Evolutionary conservation across 2,888 invertebrate genomes (phyloP), one percentile per base, ranked within the genome.

Genomic region (Pammene aurita): DNA sequence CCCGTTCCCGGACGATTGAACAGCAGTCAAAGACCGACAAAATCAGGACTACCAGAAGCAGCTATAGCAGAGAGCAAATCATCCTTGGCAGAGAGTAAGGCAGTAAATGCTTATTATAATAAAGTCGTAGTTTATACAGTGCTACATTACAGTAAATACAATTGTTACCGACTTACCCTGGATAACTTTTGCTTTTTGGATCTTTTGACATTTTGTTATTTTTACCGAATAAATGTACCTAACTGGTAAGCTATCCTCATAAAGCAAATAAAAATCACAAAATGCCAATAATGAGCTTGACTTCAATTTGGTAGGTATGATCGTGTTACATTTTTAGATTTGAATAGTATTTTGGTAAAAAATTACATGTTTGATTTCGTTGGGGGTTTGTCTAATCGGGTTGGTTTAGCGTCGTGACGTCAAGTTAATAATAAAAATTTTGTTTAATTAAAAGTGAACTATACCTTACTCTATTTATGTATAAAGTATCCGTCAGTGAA

Each of bases 181-280:
- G 7, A 61, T 50, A 50, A 13, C 35, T 7, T 10, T 34, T 55
- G 54, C 34, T 18, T 64, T 44, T 64, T 26, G 55, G 63, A 64
- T n/a, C 44, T 26, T 11, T 48, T 52, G 50, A 41, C 50, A 62
- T 62, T 62, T 52, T 52, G 50, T 62, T 52, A 48, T 62, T 52
- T 62, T 62, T 62, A 62, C 38, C 50, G n/a, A n/a, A 52, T 41
- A 50, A 38, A n/a, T 13, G 48, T 0, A 42, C 26, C 41, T 38
- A 35, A 34, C 14, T 46, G 14, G 35, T 13, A 18, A 18, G n/a
- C 2, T 11, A 44, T 5, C 7, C 7, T 13, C 5, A 11, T 26
- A 5, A 11, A 54, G 13, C 6, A 14, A 55, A 42, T 55, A 35
- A 55, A 64, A 64, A 41, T 55, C 9, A 35, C 18, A 50, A 62